phyloP scores from a whole-genome alignment of 1,140 invertebrate genomes.

The Charaxes varanes region DNA sequence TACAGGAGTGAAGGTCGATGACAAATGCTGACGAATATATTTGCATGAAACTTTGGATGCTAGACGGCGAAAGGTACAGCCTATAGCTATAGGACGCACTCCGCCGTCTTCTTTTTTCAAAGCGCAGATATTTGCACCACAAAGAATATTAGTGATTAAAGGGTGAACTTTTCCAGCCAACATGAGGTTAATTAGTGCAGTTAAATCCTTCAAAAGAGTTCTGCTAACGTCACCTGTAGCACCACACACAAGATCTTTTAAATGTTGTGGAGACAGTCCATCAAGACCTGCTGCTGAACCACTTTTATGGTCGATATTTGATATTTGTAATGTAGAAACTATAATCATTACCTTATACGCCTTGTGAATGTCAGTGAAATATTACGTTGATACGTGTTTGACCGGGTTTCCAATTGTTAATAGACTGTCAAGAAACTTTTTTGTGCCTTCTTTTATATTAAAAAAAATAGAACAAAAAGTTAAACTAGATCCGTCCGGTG shows the following conservation, averaged over 20 bases:
- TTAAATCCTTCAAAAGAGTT: slow-evolving; percentile 6
- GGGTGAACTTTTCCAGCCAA: slow-evolving; percentile 7
- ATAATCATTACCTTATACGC: slow-evolving; percentile 13
- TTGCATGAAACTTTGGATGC: slow-evolving; percentile 4
- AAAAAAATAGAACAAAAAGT: too few species aligned
- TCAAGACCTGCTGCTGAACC: slow-evolving; percentile 37
- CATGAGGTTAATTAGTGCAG: slow-evolving; percentile 18
- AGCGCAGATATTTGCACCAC: slow-evolving; percentile 17
- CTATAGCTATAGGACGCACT: slow-evolving; percentile 20
- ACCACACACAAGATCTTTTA: slow-evolving; percentile 16
- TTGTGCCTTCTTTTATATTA: too few species aligned
- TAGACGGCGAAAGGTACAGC: slow-evolving; percentile 1
- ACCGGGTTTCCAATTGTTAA: slow-evolving; percentile 7
- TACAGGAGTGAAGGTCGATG: not conserved
- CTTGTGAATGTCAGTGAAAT: slow-evolving; percentile 11
- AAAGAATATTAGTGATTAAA: slow-evolving; percentile 11
- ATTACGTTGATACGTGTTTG: slow-evolving; percentile 8
- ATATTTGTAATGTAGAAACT: slow-evolving; percentile 11
- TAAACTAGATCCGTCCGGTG: too few species aligned
- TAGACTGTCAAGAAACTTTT: too few species aligned
- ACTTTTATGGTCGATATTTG: too few species aligned
- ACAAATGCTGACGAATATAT: not conserved
- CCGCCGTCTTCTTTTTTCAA: slow-evolving; percentile 23
- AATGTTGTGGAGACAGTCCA: slow-evolving; percentile 29
- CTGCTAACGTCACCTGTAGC: slow-evolving; percentile 8